Evolutionary conservation across 2,888 invertebrate species (phyloP).

Genomic region (Sthenelais limicola): DNA sequence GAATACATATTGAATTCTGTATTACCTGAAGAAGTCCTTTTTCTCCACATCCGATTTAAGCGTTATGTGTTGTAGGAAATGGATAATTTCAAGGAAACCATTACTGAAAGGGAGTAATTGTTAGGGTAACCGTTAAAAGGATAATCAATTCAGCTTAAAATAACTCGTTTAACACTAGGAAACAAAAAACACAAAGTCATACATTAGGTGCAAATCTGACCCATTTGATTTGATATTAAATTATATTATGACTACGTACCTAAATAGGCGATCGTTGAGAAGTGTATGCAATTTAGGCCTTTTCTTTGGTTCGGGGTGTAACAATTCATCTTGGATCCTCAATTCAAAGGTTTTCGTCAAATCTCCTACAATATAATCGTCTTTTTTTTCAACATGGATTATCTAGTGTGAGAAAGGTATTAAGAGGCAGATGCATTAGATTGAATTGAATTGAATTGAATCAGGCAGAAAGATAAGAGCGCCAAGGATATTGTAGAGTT

Average conservation of each 20-base stretch:
- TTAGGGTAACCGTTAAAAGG: too few species aligned
- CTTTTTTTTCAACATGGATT: too few species aligned
- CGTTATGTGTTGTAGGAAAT: slow-evolving; percentile 86
- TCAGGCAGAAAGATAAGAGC: too few species aligned
- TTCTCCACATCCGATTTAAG: slow-evolving; percentile 85
- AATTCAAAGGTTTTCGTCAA: slow-evolving; percentile 63
- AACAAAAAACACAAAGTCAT: too few species aligned
- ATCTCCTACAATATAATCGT: slow-evolving; percentile 63
- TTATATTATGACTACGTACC: slow-evolving; percentile 55
- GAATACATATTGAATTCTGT: not conserved
- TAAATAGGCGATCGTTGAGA: slow-evolving; percentile 62
- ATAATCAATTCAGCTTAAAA: too few species aligned
- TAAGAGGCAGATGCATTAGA: too few species aligned
- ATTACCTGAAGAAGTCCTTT: slow-evolving; percentile 82
- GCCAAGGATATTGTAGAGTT: too few species aligned
- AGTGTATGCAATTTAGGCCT: slow-evolving; percentile 80
- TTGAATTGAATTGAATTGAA: too few species aligned
- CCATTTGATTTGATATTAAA: too few species aligned
- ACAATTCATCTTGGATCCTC: slow-evolving; percentile 79
- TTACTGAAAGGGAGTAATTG: slow-evolving; percentile 83
- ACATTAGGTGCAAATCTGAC: too few species aligned
- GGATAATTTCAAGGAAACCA: slow-evolving; percentile 87
- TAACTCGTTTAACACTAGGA: too few species aligned
- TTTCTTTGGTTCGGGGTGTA: slow-evolving; percentile 78
- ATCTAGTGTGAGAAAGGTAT: too few species aligned